Evolutionary conservation across 1,140 invertebrate genomes (phyloP).

Genomic region (Planococcus citri): DNA sequence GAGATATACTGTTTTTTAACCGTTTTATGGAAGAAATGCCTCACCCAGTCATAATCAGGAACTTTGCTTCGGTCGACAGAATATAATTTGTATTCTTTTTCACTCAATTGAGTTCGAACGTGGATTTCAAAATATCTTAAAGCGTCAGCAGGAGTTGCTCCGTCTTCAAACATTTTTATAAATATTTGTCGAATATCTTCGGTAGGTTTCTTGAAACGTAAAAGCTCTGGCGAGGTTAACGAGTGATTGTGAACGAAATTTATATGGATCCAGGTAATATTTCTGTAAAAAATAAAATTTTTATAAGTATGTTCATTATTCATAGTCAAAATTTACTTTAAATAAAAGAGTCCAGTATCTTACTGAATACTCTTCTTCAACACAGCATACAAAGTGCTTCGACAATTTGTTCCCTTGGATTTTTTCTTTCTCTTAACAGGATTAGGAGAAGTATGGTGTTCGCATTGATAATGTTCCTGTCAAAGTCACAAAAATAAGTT

Average conservation of each 20-base stretch:
- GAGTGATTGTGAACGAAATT: constrained; percentile 9
- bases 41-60: constrained; percentile 5
- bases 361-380: background rate
- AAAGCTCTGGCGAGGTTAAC: background rate
- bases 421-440: background rate
- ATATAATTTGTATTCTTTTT: background rate
- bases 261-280: background rate
- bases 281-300: background rate
- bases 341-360: background rate
- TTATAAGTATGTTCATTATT: no score
- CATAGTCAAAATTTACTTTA: no score
- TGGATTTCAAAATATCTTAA: background rate
- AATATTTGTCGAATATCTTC: constrained; percentile 3
- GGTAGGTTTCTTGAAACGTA: constrained; percentile 1
- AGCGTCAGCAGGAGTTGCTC: background rate
- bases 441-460: background rate
- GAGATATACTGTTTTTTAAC: background rate
- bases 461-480: constrained; percentile 6
- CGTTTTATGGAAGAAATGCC: constrained; percentile 6
- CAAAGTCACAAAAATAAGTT: background rate
- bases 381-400: background rate
- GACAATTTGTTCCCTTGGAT: background rate
- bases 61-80: background rate
- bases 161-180: constrained; percentile 13
- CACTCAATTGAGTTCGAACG: background rate